Evolutionary conservation across 2,113 vertebrate species (phyloP).

Genomic region (Apus apus): DNA sequence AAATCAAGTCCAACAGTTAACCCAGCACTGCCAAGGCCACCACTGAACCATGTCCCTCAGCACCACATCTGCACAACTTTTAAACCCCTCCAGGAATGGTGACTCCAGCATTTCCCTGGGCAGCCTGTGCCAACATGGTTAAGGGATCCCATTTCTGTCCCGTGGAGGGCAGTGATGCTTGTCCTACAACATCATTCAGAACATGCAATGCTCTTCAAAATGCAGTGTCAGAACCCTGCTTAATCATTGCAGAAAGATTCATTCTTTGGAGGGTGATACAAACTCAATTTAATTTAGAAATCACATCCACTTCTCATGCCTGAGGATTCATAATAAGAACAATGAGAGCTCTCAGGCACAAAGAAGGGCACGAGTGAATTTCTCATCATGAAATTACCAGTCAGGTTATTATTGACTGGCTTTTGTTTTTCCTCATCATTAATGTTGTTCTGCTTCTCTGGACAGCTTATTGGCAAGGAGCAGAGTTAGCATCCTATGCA

Average conservation of each 20-base stretch:
- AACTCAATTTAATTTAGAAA: constrained; percentile 40
- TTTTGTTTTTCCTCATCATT: constrained; percentile 51
- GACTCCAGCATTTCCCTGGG: too few species aligned
- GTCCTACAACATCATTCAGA: background rate
- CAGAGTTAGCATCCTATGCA: background rate
- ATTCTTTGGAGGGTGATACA: background rate
- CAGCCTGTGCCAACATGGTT: too few species aligned
- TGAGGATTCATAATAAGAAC: constrained; percentile 24
- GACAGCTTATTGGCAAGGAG: constrained; percentile 34
- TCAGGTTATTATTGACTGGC: constrained; percentile 35
- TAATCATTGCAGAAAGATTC: constrained; percentile 3
- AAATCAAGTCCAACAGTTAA: too few species aligned
- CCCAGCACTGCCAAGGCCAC: too few species aligned
- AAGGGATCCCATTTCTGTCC: background rate
- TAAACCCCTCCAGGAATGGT: too few species aligned
- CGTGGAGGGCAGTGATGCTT: background rate
- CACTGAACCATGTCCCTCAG: too few species aligned
- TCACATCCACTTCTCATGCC: background rate
- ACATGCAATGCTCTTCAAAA: background rate
- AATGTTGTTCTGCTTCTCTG: constrained; percentile 46
- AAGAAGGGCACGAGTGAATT: background rate
- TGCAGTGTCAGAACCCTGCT: background rate
- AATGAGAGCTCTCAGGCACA: background rate
- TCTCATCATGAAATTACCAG: constrained; percentile 46
- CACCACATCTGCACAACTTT: too few species aligned